phyloP scores from a whole-genome alignment of 2,888 invertebrate species.

The Cyclophora punctaria region DNA sequence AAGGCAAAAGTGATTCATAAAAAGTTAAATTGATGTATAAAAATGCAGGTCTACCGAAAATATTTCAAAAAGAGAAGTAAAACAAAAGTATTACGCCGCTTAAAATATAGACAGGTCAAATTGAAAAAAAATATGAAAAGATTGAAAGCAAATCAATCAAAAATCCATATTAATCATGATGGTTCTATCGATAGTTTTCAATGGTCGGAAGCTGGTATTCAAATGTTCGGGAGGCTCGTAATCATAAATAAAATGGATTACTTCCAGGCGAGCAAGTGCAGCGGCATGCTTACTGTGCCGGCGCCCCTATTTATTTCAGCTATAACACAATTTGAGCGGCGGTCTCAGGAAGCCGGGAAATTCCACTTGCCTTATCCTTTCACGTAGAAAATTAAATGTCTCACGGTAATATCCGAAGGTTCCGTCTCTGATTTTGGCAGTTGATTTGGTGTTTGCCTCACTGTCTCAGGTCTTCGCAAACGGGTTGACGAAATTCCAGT shows the following conservation, averaged over 20 bases:
- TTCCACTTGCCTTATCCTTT: conserved; percentile 68
- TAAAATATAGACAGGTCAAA: background rate
- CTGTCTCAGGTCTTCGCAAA: no score
- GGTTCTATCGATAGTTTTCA: background rate
- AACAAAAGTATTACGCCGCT: no score
- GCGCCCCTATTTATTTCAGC: conserved; percentile 40
- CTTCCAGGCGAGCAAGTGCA: conserved; percentile 18
- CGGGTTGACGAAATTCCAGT: no score
- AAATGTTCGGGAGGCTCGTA: background rate
- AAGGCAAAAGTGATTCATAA: no score
- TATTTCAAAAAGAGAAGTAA: no score
- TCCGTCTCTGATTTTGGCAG: conserved; percentile 61
- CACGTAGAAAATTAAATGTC: conserved; percentile 76
- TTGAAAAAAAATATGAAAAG: background rate
- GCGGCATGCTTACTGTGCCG: conserved; percentile 26
- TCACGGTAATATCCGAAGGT: conserved; percentile 63
- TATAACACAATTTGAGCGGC: conserved; percentile 54
- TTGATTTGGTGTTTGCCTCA: conserved; percentile 43
- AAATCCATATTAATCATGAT: background rate
- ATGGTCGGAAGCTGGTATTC: background rate
- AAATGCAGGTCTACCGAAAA: no score
- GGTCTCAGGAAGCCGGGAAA: conserved; percentile 50
- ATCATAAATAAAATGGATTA: conserved; percentile 9
- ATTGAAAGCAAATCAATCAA: background rate
- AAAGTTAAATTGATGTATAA: no score